Conservation (phyloP, 1,140 invertebrate genomes). For the Zaprionus taronus region DNA sequence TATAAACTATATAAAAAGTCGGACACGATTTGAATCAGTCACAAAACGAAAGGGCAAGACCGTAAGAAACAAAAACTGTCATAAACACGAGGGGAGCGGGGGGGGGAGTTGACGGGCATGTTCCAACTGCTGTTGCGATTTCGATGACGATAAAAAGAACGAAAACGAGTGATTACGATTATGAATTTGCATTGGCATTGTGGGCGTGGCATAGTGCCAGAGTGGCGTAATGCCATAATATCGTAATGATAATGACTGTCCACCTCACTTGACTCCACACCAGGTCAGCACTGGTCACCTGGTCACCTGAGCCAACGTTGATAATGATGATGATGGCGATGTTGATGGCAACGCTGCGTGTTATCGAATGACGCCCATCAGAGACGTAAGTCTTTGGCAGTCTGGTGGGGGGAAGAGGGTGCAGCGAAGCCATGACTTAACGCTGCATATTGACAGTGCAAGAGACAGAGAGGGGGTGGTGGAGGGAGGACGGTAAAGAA, state of each 20-base stretch:
- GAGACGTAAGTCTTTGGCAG: neutral
- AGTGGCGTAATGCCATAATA: neutral
- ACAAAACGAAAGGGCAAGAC: neutral
- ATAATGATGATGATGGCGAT: conserved; percentile 23
- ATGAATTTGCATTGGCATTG: conserved; percentile 30
- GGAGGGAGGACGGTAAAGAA: too few relatives aligned
- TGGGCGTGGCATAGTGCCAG: neutral
- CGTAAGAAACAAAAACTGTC: neutral
- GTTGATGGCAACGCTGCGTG: conserved; percentile 36
- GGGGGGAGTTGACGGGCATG: neutral
- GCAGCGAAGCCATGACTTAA: neutral
- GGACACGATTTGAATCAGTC: conserved; percentile 12
- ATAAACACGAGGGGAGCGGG: neutral
- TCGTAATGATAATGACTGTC: neutral
- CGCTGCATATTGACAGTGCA: neutral
- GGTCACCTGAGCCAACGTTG: neutral
- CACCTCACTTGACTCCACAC: neutral
- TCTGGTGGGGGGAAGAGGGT: neutral
- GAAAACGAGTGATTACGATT: conserved; percentile 41
- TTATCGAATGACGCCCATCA: neutral
- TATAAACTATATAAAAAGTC: conserved; percentile 25
- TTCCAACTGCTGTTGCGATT: conserved; percentile 13
- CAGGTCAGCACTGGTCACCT: neutral
- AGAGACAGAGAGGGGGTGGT: too few relatives aligned
- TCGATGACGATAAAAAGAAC: conserved; percentile 11